Evolutionary conservation across 2,888 invertebrate genomes (phyloP).

Genomic region (Drosophila recens): DNA sequence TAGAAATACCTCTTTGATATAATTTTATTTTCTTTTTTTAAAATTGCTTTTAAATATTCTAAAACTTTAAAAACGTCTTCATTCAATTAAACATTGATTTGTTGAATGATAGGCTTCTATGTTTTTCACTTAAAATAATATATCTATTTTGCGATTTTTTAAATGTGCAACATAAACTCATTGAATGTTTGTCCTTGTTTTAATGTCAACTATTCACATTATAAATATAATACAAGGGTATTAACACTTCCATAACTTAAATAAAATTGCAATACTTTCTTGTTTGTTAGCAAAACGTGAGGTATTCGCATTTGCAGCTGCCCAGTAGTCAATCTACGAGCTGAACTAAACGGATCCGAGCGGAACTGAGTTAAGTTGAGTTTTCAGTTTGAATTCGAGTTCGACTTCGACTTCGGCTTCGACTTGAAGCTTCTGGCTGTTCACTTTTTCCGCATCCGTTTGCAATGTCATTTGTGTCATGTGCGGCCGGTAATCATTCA

Average conservation of each 20-base stretch:
- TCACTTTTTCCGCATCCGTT: slow-evolving; percentile 75
- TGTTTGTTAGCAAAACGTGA: slow-evolving; percentile 30
- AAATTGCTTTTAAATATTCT: no score
- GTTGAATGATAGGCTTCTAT: no score
- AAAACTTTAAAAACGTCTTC: no score
- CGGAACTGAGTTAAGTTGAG: slow-evolving; percentile 28
- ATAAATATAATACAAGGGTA: neutral
- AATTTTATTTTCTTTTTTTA: no score
- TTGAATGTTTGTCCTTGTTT: no score
- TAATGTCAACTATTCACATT: no score
- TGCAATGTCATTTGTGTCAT: slow-evolving; percentile 78
- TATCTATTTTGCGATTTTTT: no score
- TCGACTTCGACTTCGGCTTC: neutral
- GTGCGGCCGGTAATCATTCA: slow-evolving; percentile 68
- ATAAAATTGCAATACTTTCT: neutral
- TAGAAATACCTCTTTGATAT: no score
- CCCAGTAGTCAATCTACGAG: slow-evolving; percentile 36
- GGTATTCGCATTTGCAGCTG: slow-evolving; percentile 45
- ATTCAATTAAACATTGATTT: no score
- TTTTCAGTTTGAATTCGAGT: slow-evolving; percentile 4
- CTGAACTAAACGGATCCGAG: slow-evolving; percentile 25
- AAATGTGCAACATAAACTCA: no score
- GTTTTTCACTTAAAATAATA: no score
- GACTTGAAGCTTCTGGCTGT: slow-evolving; percentile 17
- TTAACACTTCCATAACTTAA: neutral